Evolutionary conservation across 2,113 vertebrate species (phyloP).

Genomic region (Piaya cayana): DNA sequence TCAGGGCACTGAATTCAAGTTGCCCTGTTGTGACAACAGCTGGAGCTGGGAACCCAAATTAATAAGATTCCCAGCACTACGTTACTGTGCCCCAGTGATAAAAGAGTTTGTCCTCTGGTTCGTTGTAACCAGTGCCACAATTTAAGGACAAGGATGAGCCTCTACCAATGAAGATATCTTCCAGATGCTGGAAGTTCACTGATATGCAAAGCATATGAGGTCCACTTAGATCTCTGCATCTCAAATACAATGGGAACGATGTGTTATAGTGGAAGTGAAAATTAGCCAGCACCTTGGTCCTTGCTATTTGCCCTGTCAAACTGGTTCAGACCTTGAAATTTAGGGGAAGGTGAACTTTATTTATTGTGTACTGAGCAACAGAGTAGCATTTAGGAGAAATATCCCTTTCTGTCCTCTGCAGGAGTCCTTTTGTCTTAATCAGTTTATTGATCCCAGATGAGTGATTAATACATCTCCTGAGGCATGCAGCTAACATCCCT

Average conservation of each 20-base stretch:
- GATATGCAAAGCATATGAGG: not conserved
- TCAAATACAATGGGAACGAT: not conserved
- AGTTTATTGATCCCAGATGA: not conserved
- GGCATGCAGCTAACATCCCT: not conserved
- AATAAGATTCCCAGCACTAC: not conserved
- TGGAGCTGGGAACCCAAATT: not conserved
- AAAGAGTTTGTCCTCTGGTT: not conserved
- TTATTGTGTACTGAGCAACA: accelerated
- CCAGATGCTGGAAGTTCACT: not conserved
- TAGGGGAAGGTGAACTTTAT: not conserved
- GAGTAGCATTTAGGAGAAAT: not conserved
- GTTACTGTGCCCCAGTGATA: not conserved
- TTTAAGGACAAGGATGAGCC: not conserved
- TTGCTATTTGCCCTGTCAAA: not conserved
- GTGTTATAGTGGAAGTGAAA: not conserved
- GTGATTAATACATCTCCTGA: not conserved
- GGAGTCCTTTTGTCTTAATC: not conserved
- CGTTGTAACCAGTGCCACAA: not conserved
- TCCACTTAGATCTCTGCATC: not conserved
- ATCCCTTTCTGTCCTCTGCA: not conserved
- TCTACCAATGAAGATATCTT: not conserved
- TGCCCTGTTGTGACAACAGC: not conserved
- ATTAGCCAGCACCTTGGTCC: not conserved
- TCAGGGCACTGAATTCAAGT: not conserved
- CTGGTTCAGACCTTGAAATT: not conserved